These are phyloP conservation scores for Melanostoma scalare DNA, from an alignment of 2,888 invertebrate genomes.

Conservation along the genomic window DNA sequence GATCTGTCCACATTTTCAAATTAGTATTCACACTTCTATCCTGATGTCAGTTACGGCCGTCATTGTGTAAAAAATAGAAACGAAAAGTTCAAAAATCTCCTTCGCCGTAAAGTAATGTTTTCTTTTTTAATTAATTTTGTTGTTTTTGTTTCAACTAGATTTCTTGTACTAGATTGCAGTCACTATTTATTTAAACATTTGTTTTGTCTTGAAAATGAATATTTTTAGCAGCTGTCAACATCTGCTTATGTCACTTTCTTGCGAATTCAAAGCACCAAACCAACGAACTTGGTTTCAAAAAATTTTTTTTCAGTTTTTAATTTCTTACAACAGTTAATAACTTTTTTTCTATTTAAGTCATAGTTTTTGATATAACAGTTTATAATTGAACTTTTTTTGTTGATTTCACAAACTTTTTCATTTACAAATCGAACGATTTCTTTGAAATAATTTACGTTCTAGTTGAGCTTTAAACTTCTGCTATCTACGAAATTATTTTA, in stretches of 20 bases:
- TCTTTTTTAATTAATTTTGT: neutral
- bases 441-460: conserved; percentile 53
- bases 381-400: conserved; percentile 36
- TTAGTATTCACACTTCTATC: conserved; percentile 69
- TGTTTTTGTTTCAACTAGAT: conserved; percentile 4
- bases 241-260: conserved; percentile 58
- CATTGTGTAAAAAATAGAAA: conserved; percentile 62
- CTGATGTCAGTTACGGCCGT: conserved; percentile 71
- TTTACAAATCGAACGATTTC: conserved; percentile 50
- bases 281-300: neutral
- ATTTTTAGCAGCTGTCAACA: conserved; percentile 61
- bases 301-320: conserved; percentile 5
- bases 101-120: neutral
- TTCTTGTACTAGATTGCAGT: conserved; percentile 13
- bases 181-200: conserved; percentile 20
- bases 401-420: conserved; percentile 55
- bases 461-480: conserved; percentile 42
- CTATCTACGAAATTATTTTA: conserved; percentile 64
- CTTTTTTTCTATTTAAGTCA: conserved; percentile 40
- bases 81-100: conserved; percentile 27
- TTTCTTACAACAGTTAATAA: conserved; percentile 24
- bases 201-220: conserved; percentile 27
- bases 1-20: conserved; percentile 73
- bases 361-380: conserved; percentile 34
- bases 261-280: conserved; percentile 32